Percentiles rank a stretch among this genome's conserved stretches.
Conservation (phyloP, 1,140 invertebrate species). For the Drosophila serrata region DNA sequence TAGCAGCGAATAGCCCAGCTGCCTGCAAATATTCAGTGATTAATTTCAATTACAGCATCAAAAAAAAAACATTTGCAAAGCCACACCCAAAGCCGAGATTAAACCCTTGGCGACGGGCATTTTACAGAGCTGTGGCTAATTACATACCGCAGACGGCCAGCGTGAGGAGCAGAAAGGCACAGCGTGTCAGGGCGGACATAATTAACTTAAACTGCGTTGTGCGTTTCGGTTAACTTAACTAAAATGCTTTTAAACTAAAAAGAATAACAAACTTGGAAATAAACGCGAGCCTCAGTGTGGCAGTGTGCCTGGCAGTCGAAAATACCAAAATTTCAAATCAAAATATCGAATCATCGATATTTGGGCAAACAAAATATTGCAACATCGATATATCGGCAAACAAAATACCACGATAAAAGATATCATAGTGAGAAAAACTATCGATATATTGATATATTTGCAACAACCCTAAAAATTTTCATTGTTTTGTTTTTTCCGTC, state of each 20-base stretch:
- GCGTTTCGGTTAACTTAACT: slow-evolving; percentile 31
- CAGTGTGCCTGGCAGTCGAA: background rate
- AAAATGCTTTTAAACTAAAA: slow-evolving; percentile 37
- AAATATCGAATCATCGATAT: too few species aligned
- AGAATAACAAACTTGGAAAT: slow-evolving; percentile 49
- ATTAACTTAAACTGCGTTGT: slow-evolving; percentile 19
- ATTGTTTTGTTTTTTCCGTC: slow-evolving; percentile 17
- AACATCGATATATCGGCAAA: too few species aligned
- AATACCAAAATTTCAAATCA: too few species aligned
- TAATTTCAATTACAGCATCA: slow-evolving; percentile 10
- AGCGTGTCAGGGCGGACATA: slow-evolving; percentile 45
- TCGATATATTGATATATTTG: too few species aligned
- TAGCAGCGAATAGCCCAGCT: slow-evolving; percentile 90
- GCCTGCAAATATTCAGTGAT: slow-evolving; percentile 40
- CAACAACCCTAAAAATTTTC: too few species aligned
- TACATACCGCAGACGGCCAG: slow-evolving; percentile 57
- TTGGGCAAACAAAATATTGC: too few species aligned
- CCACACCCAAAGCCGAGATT: slow-evolving; percentile 63
- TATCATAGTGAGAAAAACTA: too few species aligned
- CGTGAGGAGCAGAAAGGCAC: slow-evolving; percentile 52
- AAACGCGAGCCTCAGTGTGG: slow-evolving; percentile 25
- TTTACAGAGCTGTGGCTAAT: too few species aligned
- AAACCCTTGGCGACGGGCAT: background rate
- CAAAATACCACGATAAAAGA: too few species aligned
- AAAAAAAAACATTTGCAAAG: slow-evolving; percentile 37